Conservation (phyloP, 2,113 vertebrate species). For the Equus quagga region DNA sequence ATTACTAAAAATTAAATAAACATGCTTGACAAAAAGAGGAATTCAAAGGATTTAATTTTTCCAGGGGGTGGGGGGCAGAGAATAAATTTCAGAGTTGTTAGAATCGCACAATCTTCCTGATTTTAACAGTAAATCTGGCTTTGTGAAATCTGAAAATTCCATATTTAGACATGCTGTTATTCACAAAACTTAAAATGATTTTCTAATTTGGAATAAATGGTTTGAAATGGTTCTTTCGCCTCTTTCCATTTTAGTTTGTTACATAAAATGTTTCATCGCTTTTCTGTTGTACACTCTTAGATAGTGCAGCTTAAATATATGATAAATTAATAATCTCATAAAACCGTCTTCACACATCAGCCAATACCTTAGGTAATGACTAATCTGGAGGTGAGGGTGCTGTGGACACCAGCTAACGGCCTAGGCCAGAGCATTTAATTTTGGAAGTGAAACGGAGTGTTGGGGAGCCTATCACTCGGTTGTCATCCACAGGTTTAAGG, state of each 20-base stretch:
- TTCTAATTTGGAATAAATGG: neutral
- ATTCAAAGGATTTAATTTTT: neutral
- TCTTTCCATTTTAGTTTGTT: neutral
- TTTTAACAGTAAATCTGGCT: neutral
- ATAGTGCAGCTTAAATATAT: slow-evolving; percentile 64
- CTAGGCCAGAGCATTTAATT: slow-evolving; percentile 54
- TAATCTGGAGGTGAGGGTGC: slow-evolving; percentile 63
- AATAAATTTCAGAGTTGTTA: neutral
- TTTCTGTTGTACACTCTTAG: slow-evolving; percentile 50
- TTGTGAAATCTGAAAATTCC: slow-evolving; percentile 26
- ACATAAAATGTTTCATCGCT: neutral
- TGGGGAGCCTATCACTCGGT: slow-evolving; percentile 77
- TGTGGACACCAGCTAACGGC: slow-evolving; percentile 15
- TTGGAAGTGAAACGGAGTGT: slow-evolving; percentile 59
- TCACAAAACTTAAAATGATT: neutral
- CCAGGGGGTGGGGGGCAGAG: neutral
- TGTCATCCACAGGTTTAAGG: slow-evolving; percentile 46
- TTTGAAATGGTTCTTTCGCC: neutral
- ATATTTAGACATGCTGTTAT: neutral
- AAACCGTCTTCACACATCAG: slow-evolving; percentile 58
- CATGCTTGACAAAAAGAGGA: neutral
- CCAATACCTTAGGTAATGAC: slow-evolving; percentile 55
- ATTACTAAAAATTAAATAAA: slow-evolving; percentile 28
- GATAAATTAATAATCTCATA: slow-evolving; percentile 74
- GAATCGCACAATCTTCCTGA: neutral